Conservation (phyloP, 2,113 vertebrate species). For the Tyto alba region DNA sequence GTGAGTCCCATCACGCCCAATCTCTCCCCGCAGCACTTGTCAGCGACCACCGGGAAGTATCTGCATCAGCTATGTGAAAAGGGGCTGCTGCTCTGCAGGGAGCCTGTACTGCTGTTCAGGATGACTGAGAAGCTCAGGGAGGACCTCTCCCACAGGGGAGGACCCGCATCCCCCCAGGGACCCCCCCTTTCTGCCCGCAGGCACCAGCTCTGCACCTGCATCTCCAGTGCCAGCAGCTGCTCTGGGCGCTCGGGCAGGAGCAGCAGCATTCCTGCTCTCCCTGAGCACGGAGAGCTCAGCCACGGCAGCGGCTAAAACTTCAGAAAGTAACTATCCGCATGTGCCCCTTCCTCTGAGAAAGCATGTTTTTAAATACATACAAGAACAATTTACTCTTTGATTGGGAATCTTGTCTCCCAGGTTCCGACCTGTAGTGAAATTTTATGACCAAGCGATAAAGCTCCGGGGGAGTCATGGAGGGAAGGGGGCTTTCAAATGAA, state of each 20-base stretch:
- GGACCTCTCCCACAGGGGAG: not conserved
- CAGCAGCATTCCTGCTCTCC: not conserved
- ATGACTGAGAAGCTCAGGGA: not conserved
- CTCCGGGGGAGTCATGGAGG: not conserved
- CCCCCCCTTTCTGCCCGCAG: not conserved
- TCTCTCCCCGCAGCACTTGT: not conserved
- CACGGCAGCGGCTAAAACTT: not conserved
- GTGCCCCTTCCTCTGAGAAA: not conserved
- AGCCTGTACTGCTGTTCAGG: not conserved
- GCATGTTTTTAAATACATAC: not conserved
- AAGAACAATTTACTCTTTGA: not conserved
- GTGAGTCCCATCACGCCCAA: not conserved
- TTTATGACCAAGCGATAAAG: slow-evolving; percentile 35
- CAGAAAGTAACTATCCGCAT: not conserved
- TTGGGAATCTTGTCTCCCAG: slow-evolving; percentile 46
- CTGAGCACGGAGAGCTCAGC: not conserved
- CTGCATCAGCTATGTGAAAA: not conserved
- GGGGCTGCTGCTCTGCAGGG: not conserved
- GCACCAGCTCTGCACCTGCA: not conserved
- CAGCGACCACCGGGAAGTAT: no score
- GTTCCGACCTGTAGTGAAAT: slow-evolving; percentile 53
- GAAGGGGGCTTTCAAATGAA: slow-evolving; percentile 46
- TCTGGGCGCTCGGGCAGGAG: not conserved
- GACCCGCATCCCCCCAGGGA: not conserved
- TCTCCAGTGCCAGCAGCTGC: not conserved